phyloP scores from a whole-genome alignment of 2,113 vertebrate species.

The Zosterops japonicus region DNA sequence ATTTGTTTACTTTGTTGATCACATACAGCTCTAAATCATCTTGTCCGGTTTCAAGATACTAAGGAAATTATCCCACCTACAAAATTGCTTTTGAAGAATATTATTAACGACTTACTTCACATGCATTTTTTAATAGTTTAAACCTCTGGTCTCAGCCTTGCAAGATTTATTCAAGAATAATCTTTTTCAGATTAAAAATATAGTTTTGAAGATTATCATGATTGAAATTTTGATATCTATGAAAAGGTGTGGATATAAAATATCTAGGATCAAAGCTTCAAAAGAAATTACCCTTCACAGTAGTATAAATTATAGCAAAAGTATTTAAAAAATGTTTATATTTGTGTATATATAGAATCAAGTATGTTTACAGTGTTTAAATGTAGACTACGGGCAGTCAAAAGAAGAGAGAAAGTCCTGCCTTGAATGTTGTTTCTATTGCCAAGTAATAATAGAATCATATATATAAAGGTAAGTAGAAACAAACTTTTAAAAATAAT shows the following conservation, averaged over 20 bases:
- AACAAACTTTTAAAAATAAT: neutral
- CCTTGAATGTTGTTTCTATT: neutral
- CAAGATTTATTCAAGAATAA: neutral
- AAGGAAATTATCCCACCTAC: neutral
- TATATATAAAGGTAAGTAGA: neutral
- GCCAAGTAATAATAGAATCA: neutral
- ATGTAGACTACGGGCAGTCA: neutral
- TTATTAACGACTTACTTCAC: neutral
- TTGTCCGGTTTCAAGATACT: neutral
- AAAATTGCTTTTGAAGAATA: neutral
- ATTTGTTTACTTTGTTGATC: constrained; percentile 31
- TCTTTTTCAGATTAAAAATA: neutral
- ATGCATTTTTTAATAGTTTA: neutral
- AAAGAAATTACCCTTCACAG: neutral
- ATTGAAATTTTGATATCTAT: neutral
- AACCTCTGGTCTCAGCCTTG: neutral
- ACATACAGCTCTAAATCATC: constrained; percentile 2
- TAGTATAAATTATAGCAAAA: neutral
- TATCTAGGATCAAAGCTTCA: neutral
- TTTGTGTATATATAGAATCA: neutral
- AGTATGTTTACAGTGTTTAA: neutral
- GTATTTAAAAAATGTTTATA: neutral
- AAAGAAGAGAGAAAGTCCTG: neutral
- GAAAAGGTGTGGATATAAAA: neutral
- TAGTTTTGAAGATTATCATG: neutral